Evolutionary conservation across 2,888 invertebrate species (phyloP).

Genomic region (Acrocyrtus sp.): DNA sequence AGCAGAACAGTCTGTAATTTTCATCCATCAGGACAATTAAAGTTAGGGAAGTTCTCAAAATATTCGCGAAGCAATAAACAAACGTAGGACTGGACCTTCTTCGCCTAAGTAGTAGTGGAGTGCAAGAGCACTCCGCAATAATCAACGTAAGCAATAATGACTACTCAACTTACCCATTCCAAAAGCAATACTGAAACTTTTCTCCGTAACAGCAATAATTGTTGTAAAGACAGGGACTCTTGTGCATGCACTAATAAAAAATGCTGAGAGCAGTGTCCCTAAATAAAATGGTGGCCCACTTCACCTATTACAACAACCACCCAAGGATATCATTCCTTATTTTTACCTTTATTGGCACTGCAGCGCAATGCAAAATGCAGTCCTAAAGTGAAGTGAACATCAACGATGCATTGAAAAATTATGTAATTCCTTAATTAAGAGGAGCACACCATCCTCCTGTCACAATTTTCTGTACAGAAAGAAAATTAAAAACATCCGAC

Average conservation of each 20-base stretch:
- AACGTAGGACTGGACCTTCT: slow-evolving; percentile 42
- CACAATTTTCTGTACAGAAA: not conserved
- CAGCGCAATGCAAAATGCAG: not conserved
- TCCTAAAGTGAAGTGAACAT: not conserved
- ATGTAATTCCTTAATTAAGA: slow-evolving; percentile 35
- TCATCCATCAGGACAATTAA: slow-evolving; percentile 11
- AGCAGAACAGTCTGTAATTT: slow-evolving; percentile 3
- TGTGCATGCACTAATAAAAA: no score
- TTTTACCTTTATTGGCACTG: not conserved
- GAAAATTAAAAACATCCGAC: no score
- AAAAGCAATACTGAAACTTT: slow-evolving; percentile 42
- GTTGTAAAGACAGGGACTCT: no score
- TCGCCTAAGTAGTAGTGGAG: slow-evolving; percentile 13
- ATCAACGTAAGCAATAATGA: slow-evolving; percentile 2
- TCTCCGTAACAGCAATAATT: not conserved
- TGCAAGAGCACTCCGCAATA: not conserved
- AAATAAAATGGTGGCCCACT: no score
- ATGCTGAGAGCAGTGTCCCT: no score
- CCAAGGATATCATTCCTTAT: not conserved
- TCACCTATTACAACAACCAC: no score
- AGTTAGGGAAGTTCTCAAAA: slow-evolving; percentile 38
- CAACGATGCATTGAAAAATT: not conserved
- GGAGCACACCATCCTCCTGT: not conserved
- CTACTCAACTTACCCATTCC: not conserved
- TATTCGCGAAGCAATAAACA: slow-evolving; percentile 53